phyloP scores from a whole-genome alignment of 1,140 invertebrate genomes.

The Bombus cullumanus region DNA sequence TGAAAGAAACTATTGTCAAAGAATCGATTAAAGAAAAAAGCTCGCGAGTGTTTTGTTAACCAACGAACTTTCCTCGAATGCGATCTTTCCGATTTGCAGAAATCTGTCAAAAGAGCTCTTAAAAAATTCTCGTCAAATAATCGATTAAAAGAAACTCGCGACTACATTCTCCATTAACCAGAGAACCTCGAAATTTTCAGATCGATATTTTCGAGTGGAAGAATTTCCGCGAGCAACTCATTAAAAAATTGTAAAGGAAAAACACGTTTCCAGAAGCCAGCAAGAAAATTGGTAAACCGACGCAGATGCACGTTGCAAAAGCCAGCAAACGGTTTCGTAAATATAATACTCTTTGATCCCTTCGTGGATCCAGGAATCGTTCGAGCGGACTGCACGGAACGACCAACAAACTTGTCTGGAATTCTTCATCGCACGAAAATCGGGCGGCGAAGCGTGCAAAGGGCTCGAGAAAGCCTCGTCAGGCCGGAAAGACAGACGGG shows the following conservation, averaged over 20 bases:
- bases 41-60: too few relatives aligned
- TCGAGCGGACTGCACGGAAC: not conserved
- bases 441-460: not conserved
- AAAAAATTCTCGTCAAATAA: too few relatives aligned
- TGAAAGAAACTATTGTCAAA: not conserved
- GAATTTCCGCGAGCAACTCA: not conserved
- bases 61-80: too few relatives aligned
- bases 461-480: not conserved
- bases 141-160: too few relatives aligned
- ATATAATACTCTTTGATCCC: not conserved
- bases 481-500: not conserved
- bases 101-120: too few relatives aligned
- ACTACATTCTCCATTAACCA: too few relatives aligned
- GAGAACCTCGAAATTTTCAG: too few relatives aligned
- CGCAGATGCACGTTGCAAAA: not conserved
- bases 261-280: not conserved
- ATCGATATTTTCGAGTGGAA: not conserved
- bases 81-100: too few relatives aligned
- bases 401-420: not conserved
- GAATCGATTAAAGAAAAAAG: not conserved
- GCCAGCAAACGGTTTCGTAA: not conserved
- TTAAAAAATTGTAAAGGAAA: not conserved
- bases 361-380: not conserved
- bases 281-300: not conserved
- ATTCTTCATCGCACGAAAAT: conserved; percentile 5